Base-by-base conservation (phyloP, 1,140 invertebrate genomes). In the Dreissena polymorpha region DNA sequence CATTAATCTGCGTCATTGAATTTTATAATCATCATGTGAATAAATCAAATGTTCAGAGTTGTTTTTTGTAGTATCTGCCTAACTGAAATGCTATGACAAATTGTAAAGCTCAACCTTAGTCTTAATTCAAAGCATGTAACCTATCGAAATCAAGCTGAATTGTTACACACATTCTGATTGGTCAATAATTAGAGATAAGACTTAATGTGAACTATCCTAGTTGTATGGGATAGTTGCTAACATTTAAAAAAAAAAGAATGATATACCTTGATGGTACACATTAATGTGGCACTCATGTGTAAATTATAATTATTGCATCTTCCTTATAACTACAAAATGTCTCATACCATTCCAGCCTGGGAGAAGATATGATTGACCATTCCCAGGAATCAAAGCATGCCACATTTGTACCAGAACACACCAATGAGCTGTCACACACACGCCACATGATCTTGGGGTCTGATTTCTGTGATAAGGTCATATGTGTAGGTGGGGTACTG, bases 401-500 rank as follows among this genome's bases (percentile, higher is more conserved):
- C 18, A 50, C 12, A 14, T 50, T 18, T 18, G 70, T 21, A 53
- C 39, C 39, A 21, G 51, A 25, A 50, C 16, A 23, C 3, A 49
- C 53, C 78, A 80, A 63, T 80, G n/a, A 71, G 27, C 51, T 21
- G 69, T 71, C 78, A 2, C 78, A 80, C 64, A 80, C 78, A 49
- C 57, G 21, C 27, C 80, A 83, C 51, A 68, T 74, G 60, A 60
- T 83, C 51, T 8, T 57, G n/a, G 80, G 74, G 49, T 50, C 71
- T 51, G 71, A 83, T 50, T 63, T 83, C 57, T 74, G 80, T 83
- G 53, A 55, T 18, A 55, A 63, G 25, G 80, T 83, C 63, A 67
- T 57, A 8, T 83, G 80, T 83, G 57, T 83, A 2, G 71, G 71
- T 50, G 80, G 80, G 27, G 64, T 83, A 23, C n/a, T 83, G 10